Evolutionary conservation across 2,797 vertebrate species (phyloP), one percentile per base, ranked within the genome.

Genomic region (Danio albolineatus): DNA sequence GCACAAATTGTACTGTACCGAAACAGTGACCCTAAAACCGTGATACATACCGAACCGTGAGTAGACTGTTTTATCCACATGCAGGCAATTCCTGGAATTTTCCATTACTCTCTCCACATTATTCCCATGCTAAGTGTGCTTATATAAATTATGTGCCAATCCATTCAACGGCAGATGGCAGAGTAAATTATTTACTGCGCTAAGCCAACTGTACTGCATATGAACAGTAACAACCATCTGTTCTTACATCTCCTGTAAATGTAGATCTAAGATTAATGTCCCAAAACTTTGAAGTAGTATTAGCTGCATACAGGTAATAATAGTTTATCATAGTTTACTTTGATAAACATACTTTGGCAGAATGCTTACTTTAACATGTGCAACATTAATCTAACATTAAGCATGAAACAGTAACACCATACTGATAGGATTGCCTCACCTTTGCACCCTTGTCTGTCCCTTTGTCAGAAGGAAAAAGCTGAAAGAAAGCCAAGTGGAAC

Each of bases 401-500:
- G 62, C 44, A 61, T 51, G 78, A 56, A 7, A 78, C 65, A 67
- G 19, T 71, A 67, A 70, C 6, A n/a, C 19, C 49, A 14, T 14
- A 53, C 9, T 48, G 38, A 72, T 77, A 75, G 62, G 60, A 38
- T 6, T 9, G 19, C 19, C 88, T 89, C 96, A 98, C 97, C 96
- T 99, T 98, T 65, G 95, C 95, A 92, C 95, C 94, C 93, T 96
- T 98, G 91, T 98, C 98, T 43, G 91, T 89, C 91, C 95, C 95
- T 96, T 98, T 98, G 92, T 99, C 97, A 78, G 91, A 93, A 71
- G 96, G 96, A 91, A 98, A 99, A 89, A 99, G 94, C 97, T 99
- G 92, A 66, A 83, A 89, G 85, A 83, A 78, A 86, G 88, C 89
- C 10, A 7, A 71, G 67, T 56, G 69, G 56, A 82, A 83, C 38